Base-by-base conservation (phyloP, 2,797 vertebrate genomes). In the Periparus ater region DNA sequence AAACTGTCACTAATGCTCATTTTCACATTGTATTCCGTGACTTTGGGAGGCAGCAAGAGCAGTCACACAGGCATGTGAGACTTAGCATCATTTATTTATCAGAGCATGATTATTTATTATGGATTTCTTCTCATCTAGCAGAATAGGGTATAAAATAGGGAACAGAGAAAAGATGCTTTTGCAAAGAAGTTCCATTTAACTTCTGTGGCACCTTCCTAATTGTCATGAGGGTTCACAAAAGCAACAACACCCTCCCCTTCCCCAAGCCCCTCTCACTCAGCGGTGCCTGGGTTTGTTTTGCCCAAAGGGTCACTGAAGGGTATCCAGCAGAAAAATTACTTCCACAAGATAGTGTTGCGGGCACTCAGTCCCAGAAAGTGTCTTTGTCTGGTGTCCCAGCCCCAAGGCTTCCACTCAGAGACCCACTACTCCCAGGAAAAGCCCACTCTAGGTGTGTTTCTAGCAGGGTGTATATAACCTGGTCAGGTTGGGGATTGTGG, bases 211-310 rank as follows among this genome's bases (percentile, higher is more conserved):
- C 4, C 9, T 84, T 85, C 21, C 27, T 48, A 19, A 42, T 51
- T 47, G 53, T 40, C 18, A 27, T 32, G 70, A 40, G 53, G 40
- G 32, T 47, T 60, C 11, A 19, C n/a, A 66, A 47, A 72, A 40
- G 18, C 45, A 66, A 6, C 47, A 47, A 6, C 8, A 53, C 0
- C 4, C 10, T 2, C 4, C 3, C 10, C 10, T 30, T 62, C 30
- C 11, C 21, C 30, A 68, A 32, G 19, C 30, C 40, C 10, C 3
- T 58, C 11, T 45, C 6, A 30, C 25, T 60, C 0, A 0, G 16
- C 8, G 13, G 5, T 30, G 12, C 34, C 22, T 19, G 17, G 34
- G 5, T 53, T 72, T 42, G 7, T 45, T 84, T 65, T 63, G 23
- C 15, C 29, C 11, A 17, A 25, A 60, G 11, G 13, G 26, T 47